These are phyloP conservation scores for Urocyon cinereoargenteus DNA, from an alignment of 2,797 vertebrate species.

Conservation along the genomic window DNA sequence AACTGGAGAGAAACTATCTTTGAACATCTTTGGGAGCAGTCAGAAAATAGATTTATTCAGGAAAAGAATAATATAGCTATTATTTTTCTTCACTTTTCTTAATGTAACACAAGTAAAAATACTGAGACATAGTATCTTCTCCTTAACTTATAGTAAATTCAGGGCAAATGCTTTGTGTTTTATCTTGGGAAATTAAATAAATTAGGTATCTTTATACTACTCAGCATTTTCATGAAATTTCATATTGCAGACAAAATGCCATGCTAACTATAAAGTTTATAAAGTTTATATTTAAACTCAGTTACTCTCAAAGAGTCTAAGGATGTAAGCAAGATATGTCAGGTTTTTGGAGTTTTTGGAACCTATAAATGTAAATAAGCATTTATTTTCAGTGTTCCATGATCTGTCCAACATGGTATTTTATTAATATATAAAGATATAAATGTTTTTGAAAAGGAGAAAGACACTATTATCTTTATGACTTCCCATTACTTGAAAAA, in stretches of 20 bases:
- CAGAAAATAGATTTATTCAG: neutral
- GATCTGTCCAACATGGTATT: neutral
- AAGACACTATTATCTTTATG: neutral
- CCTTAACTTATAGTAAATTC: neutral
- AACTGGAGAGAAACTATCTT: neutral
- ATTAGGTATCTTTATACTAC: neutral
- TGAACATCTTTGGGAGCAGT: neutral
- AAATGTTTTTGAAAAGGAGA: neutral
- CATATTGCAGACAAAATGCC: neutral
- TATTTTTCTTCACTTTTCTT: neutral
- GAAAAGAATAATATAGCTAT: neutral
- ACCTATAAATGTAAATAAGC: neutral
- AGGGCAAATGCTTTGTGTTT: neutral
- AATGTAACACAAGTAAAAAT: neutral
- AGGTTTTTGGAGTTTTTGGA: neutral
- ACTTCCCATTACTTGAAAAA: slow-evolving; percentile 32
- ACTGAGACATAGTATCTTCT: neutral
- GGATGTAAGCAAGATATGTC: neutral
- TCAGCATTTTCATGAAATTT: neutral
- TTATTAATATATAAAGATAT: neutral
- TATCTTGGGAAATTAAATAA: neutral
- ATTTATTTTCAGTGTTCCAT: neutral
- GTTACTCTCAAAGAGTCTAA: neutral
- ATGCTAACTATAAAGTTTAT: neutral
- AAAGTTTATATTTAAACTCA: neutral